Percentiles rank a stretch among this genome's conserved stretches.
Conservation (phyloP, 1,140 invertebrate species). For the Macrocentrus cingulum region DNA sequence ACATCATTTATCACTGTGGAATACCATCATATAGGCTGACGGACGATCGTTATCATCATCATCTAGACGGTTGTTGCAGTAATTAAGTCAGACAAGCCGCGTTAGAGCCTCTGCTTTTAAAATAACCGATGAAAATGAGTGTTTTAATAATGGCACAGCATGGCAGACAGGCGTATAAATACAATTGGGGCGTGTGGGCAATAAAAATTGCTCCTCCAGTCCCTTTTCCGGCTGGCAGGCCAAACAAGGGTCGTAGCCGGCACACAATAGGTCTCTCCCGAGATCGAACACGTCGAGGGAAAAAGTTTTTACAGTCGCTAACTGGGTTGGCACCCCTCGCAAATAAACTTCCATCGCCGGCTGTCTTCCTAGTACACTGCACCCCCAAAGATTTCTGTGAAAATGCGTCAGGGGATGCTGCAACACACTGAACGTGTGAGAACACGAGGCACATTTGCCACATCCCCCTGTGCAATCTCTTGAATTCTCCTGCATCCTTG, state of each 20-base stretch:
- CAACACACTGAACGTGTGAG: not conserved
- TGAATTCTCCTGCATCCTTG: slow-evolving; percentile 43
- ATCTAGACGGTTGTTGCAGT: too few species aligned
- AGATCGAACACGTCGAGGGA: not conserved
- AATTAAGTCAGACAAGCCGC: too few species aligned
- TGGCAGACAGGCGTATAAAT: too few species aligned
- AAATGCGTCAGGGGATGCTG: not conserved
- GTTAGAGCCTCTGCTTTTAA: too few species aligned
- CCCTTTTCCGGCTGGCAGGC: not conserved
- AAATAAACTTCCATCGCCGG: slow-evolving; percentile 28
- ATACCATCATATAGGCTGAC: too few species aligned
- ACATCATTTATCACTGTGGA: too few species aligned
- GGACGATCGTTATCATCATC: too few species aligned
- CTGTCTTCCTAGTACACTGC: slow-evolving; percentile 38
- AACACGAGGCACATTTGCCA: not conserved
- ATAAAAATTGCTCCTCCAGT: too few species aligned
- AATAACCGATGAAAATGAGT: too few species aligned
- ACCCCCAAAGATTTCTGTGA: slow-evolving; percentile 39
- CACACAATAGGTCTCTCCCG: slow-evolving; percentile 29
- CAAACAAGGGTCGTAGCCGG: not conserved
- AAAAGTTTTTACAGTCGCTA: slow-evolving; percentile 20
- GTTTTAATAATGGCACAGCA: too few species aligned
- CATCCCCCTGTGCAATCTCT: slow-evolving; percentile 31
- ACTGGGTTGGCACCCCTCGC: slow-evolving; percentile 19
- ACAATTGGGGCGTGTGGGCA: too few species aligned